phyloP scores from a whole-genome alignment of 2,888 invertebrate genomes.

The Tinea pellionella region DNA sequence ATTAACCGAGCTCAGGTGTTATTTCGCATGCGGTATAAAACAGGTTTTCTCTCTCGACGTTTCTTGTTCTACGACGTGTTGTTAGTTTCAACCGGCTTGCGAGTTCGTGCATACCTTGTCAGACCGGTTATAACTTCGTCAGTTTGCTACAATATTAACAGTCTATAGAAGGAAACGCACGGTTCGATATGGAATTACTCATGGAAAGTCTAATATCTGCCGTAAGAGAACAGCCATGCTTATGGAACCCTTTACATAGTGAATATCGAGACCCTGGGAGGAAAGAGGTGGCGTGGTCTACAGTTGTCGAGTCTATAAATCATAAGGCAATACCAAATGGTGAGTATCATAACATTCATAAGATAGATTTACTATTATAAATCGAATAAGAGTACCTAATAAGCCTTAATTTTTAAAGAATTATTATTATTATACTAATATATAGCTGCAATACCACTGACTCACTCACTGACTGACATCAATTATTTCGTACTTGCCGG shows the following conservation, averaged over 20 bases:
- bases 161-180: constrained; percentile 1
- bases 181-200: neutral
- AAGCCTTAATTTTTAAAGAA: too few relatives aligned
- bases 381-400: too few relatives aligned
- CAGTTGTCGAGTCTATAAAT: constrained; percentile 43
- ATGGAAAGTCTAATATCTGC: constrained; percentile 55
- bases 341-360: too few relatives aligned
- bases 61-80: neutral
- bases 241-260: constrained; percentile 54
- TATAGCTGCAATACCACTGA: too few relatives aligned
- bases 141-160: neutral
- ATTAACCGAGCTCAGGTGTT: too few relatives aligned
- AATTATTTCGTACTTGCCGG: too few relatives aligned
- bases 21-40: constrained; percentile 1
- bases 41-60: neutral
- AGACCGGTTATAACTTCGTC: neutral
- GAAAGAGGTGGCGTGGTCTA: constrained; percentile 52
- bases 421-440: too few relatives aligned
- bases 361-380: too few relatives aligned
- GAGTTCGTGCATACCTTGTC: neutral
- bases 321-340: constrained; percentile 42
- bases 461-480: too few relatives aligned
- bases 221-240: constrained; percentile 45
- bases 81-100: neutral
- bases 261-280: constrained; percentile 48